These are phyloP conservation scores for Distichodus sexfasciatus DNA, from an alignment of 2,797 vertebrate genomes.

Conservation along the genomic window DNA sequence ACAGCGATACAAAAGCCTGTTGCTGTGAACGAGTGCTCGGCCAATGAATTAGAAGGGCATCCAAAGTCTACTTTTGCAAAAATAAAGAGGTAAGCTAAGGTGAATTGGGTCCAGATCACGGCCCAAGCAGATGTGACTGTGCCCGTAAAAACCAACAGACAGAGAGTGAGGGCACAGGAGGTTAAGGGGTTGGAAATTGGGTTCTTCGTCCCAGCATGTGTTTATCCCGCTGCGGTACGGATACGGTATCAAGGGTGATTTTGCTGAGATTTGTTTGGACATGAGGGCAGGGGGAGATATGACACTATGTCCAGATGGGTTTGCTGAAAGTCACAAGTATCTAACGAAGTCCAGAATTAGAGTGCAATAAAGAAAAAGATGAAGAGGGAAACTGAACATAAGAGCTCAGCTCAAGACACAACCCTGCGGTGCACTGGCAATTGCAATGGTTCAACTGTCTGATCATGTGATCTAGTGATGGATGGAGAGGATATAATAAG, in stretches of 20 bases:
- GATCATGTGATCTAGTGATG: too few species aligned
- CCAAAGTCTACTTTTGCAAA: not conserved
- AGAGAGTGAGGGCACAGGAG: not conserved
- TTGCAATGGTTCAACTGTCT: too few species aligned
- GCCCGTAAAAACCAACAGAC: not conserved
- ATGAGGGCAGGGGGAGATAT: constrained; percentile 13
- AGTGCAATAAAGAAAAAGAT: constrained; percentile 62
- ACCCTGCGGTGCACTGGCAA: not conserved
- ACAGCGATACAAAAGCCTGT: constrained; percentile 13
- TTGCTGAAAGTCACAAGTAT: constrained; percentile 62
- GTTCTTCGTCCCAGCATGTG: not conserved
- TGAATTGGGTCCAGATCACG: not conserved
- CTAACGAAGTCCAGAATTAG: constrained; percentile 55
- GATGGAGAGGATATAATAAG: too few species aligned
- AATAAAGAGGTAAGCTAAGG: not conserved
- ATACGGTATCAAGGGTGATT: not conserved
- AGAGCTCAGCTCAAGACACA: not conserved
- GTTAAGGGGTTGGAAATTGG: not conserved
- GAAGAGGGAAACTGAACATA: not conserved
- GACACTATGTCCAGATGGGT: constrained; percentile 53
- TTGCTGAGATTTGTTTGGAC: constrained; percentile 19
- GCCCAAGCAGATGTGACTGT: constrained; percentile 4
- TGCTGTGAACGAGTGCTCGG: constrained; percentile 20
- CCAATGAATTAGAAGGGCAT: not conserved
- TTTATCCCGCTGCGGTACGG: not conserved